phyloP scores from a whole-genome alignment of 1,140 invertebrate genomes.

The Heliconius hermathena region DNA sequence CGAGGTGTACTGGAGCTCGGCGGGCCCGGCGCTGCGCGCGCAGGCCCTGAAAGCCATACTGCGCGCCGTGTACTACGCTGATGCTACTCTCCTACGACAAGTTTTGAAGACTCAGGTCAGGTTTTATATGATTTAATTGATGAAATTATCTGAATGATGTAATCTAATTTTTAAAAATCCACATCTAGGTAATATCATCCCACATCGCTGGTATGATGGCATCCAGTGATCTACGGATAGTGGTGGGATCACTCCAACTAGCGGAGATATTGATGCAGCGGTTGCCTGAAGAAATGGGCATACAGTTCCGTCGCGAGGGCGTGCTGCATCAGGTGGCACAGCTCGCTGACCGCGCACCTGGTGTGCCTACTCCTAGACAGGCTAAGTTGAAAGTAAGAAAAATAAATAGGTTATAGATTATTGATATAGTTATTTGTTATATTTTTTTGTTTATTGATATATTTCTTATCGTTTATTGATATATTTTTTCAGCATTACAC shows the following conservation, averaged over 20 bases:
- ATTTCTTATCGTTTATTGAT: too few relatives aligned
- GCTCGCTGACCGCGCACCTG: conserved; percentile 84
- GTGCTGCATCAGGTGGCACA: conserved; percentile 95
- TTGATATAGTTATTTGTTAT: too few relatives aligned
- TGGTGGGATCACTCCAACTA: conserved; percentile 98
- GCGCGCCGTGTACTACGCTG: conserved; percentile 97
- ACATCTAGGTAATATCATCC: conserved; percentile 90
- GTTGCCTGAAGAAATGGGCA: conserved; percentile 95
- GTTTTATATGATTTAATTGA: background rate
- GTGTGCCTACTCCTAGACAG: conserved; percentile 49
- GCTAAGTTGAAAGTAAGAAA: conserved; percentile 54
- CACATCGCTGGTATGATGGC: conserved; percentile 99
- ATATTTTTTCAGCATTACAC: too few relatives aligned
- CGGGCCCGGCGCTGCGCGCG: conserved; percentile 97
- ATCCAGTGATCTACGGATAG: conserved; percentile 96
- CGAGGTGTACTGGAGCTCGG: conserved; percentile 98
- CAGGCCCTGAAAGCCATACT: conserved; percentile 97
- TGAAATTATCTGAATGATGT: too few relatives aligned
- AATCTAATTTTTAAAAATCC: background rate
- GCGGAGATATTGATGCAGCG: conserved; percentile 98
- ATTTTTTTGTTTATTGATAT: too few relatives aligned
- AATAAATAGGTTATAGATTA: too few relatives aligned
- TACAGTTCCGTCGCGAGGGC: conserved; percentile 97
- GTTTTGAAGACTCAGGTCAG: conserved; percentile 92
- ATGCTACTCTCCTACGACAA: conserved; percentile 91